These are phyloP conservation scores for Girardia tigrina DNA, from an alignment of 2,888 invertebrate genomes.

Conservation along the genomic window DNA sequence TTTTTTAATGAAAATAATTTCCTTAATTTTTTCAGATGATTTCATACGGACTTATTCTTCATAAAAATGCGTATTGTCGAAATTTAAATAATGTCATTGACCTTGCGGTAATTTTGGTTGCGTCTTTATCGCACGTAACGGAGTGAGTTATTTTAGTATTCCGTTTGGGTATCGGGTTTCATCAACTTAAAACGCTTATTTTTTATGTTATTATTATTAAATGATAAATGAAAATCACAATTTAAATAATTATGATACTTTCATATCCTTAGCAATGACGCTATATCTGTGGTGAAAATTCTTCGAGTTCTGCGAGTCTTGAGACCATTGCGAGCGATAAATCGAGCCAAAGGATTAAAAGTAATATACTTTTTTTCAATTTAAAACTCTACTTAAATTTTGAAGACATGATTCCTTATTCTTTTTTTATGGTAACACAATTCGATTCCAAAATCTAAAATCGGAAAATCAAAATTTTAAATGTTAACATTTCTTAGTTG, in stretches of 20 bases:
- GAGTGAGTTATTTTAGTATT: slow-evolving; percentile 55
- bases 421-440: too few species aligned
- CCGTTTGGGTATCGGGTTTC: background rate
- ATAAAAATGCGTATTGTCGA: slow-evolving; percentile 92
- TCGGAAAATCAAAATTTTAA: too few species aligned
- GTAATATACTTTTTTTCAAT: slow-evolving; percentile 52
- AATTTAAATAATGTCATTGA: slow-evolving; percentile 96
- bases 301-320: slow-evolving; percentile 84
- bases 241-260: background rate
- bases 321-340: slow-evolving; percentile 92
- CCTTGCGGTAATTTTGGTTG: slow-evolving; percentile 90
- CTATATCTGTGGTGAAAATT: slow-evolving; percentile 89
- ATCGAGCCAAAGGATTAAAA: slow-evolving; percentile 97
- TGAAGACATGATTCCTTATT: too few species aligned
- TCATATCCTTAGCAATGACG: slow-evolving; percentile 48
- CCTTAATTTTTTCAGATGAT: slow-evolving; percentile 56
- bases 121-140: slow-evolving; percentile 78
- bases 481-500: too few species aligned
- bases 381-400: too few species aligned
- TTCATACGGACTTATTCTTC: slow-evolving; percentile 88
- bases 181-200: background rate
- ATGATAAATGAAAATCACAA: background rate
- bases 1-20: too few species aligned
- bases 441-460: too few species aligned
- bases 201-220: background rate